Base-by-base conservation (phyloP, 1,140 invertebrate genomes). In the Bombus huntii region DNA sequence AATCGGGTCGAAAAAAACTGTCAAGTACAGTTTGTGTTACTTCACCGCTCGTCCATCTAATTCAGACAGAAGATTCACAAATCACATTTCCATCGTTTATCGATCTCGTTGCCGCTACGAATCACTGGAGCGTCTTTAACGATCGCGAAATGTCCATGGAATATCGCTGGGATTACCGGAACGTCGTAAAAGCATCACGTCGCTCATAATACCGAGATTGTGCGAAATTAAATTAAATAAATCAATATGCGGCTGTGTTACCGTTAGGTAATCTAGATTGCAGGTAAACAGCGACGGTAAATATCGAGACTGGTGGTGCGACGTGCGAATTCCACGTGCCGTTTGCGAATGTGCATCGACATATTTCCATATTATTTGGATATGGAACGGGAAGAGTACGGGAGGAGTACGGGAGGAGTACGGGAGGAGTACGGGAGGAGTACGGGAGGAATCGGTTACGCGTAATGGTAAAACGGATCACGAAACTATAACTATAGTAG, bases 311-410 rank as follows among this genome's bases (percentile, higher is more conserved):
- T n/a, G 37, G 25, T 31, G 18, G 47, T 5, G 18, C 47, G 18
- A 53, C 68, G 77, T 44, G 83, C 44, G 70, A 68, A 53, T 66
- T 65, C 6, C n/a, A 74, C 2, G 39, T 37, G 22, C 0, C 59
- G 39, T 85, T 85, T 57, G n/a, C 57, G 25, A 62, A 39, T 34
- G 22, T 15, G 72, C 42, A 37, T 53, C 44, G 34, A 53, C 53
- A 44, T 81, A 81, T 85, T 85, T 85, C 83, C 78, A 81, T 85
- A 81, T 85, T 85, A 81, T 85, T 81, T 42, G 34, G 44, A 74
- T 74, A 71, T 39, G 22, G 15, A 13, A 37, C 6, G 42, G 68
- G 18, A 25, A 62, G 18, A 53, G 44, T 44, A 15, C 13, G 13
- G 0, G 0, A 31, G 31, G 31, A 34, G 34, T 34, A 34, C 34